Percentiles rank a stretch among this genome's conserved stretches.
These are phyloP conservation scores for Cotesia congregata DNA, from an alignment of 2,888 invertebrate genomes.

Conservation along the genomic window DNA sequence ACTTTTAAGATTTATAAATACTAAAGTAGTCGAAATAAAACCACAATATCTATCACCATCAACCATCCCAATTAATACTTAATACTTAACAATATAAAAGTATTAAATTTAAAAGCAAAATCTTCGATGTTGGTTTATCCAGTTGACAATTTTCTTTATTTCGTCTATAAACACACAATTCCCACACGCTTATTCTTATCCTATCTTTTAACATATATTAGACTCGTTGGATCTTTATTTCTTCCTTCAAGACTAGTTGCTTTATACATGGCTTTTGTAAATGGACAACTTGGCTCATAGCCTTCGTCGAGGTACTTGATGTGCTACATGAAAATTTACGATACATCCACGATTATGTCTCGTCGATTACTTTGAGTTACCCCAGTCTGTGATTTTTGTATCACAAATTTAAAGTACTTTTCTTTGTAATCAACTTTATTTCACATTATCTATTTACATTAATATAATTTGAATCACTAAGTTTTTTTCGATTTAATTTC, in stretches of 20 bases:
- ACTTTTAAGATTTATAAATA: too few relatives aligned
- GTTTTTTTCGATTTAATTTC: too few relatives aligned
- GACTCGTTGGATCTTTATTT: conserved; percentile 60
- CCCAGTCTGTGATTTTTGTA: conserved; percentile 15
- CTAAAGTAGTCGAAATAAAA: too few relatives aligned
- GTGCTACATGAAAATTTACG: conserved; percentile 60
- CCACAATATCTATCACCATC: too few relatives aligned
- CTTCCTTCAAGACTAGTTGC: conserved; percentile 55
- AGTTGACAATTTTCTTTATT: conserved; percentile 3
- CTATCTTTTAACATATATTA: conserved; percentile 39
- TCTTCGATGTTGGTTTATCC: not conserved
- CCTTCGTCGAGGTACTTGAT: conserved; percentile 53
- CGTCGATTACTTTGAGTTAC: conserved; percentile 62
- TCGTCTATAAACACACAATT: conserved; percentile 1
- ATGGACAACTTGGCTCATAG: conserved; percentile 67
- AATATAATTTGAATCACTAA: not conserved
- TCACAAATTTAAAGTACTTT: not conserved
- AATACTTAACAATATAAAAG: too few relatives aligned
- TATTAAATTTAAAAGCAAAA: not conserved
- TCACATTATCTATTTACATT: not conserved
- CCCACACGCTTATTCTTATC: not conserved
- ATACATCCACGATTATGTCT: conserved; percentile 60
- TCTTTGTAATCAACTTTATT: conserved; percentile 1
- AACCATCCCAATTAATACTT: too few relatives aligned
- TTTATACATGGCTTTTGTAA: conserved; percentile 58